Percentiles rank a stretch among this genome's conserved stretches.
Conservation (phyloP, 2,113 vertebrate genomes). For the Alethe diademata region DNA sequence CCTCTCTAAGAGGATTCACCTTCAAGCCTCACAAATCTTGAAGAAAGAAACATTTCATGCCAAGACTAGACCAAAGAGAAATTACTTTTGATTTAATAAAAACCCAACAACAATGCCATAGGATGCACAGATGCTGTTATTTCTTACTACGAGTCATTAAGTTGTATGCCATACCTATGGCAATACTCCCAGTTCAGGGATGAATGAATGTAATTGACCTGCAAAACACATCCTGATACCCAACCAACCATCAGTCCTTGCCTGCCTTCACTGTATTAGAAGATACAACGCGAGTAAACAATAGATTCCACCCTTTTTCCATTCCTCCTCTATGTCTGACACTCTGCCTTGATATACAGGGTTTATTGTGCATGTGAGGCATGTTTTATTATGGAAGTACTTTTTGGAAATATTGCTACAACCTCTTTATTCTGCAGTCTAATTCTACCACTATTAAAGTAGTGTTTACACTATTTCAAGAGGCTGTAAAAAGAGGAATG, state of each 20-base stretch:
- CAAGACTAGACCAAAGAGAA: background rate
- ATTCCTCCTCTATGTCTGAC: background rate
- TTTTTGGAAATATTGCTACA: background rate
- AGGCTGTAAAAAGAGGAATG: background rate
- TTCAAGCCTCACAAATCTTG: background rate
- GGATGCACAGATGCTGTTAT: background rate
- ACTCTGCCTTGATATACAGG: background rate
- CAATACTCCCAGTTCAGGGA: background rate
- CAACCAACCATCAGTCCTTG: background rate
- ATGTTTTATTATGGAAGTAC: background rate
- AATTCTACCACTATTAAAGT: background rate
- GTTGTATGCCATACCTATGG: too few species aligned
- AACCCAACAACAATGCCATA: accelerated
- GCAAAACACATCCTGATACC: background rate
- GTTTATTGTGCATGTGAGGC: background rate
- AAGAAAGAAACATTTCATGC: background rate
- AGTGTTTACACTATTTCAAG: background rate
- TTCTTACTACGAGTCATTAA: background rate
- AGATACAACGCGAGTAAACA: background rate
- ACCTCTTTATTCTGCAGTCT: background rate
- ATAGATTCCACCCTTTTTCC: background rate
- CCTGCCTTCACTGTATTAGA: background rate
- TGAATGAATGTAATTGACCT: background rate
- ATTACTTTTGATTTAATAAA: background rate
- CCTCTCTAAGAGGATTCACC: background rate